These are phyloP conservation scores for Montipora capitata DNA, from an alignment of 92 coral and sea anemone genomes.

Conservation along the genomic window DNA sequence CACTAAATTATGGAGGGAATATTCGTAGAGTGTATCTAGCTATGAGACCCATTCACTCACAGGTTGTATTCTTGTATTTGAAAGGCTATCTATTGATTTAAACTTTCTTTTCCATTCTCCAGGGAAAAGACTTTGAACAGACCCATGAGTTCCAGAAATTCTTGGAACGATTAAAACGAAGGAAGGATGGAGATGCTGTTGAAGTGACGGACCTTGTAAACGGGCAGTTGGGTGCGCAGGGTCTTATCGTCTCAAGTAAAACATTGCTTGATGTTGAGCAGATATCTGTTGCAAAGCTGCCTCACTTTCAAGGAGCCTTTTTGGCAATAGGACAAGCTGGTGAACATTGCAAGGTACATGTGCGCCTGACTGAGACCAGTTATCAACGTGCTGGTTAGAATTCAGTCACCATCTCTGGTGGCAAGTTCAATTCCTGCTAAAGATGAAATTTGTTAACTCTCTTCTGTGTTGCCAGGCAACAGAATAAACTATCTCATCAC, in stretches of 20 bases:
- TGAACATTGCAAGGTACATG: constrained; percentile 8
- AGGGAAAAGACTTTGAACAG: constrained; percentile 30
- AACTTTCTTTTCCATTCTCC: background rate
- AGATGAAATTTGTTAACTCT: too few relatives aligned
- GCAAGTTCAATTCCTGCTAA: too few relatives aligned
- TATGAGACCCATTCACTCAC: too few relatives aligned
- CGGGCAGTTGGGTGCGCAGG: background rate
- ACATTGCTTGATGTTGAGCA: constrained; percentile 10
- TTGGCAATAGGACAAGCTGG: constrained; percentile 23
- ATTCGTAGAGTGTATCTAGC: too few relatives aligned
- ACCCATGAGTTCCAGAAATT: constrained; percentile 24
- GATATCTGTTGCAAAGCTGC: constrained; percentile 17
- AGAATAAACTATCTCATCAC: too few relatives aligned
- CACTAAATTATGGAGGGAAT: too few relatives aligned
- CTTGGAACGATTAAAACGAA: constrained; percentile 3
- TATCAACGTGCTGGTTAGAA: too few relatives aligned
- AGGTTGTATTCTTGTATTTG: too few relatives aligned
- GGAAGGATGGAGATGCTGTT: constrained; percentile 8
- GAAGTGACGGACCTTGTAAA: background rate
- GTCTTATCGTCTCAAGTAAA: constrained; percentile 5
- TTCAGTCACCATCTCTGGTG: constrained; percentile 3
- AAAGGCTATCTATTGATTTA: background rate
- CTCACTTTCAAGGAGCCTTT: constrained; percentile 20
- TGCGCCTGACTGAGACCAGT: background rate
- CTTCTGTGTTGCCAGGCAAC: too few relatives aligned